Evolutionary conservation across 2,113 vertebrate genomes (phyloP), one percentile per base, ranked within the genome.

Genomic region (Diadophis punctatus): DNA sequence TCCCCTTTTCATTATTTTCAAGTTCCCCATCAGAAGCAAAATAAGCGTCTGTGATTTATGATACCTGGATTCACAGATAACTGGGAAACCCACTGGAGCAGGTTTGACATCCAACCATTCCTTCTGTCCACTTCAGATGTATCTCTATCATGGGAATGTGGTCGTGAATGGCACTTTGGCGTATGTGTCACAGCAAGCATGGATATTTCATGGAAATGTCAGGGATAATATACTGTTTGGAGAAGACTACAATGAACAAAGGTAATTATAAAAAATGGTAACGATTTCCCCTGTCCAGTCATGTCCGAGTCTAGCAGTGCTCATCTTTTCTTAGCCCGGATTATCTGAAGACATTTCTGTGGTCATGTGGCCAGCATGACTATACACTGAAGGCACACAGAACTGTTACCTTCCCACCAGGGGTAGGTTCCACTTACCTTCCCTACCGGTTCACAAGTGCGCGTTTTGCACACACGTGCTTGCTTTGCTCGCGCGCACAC

Each of bases 101-200:
- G 5, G 1, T 49, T n/a, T 49, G 52, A 48, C 16, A 7, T 80
- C 56, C 1, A 48, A 8, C 4, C 63, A 6, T 39, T 23, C 7
- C 25, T 4, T 92, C 3, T 34, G 8, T 0, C 91, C 55, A 11
- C 87, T 95, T 60, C 88, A 99, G 98, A 98, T 98, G 98, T 96
- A 98, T 87, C 95, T 98, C 27, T 95, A 96, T 23, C 92, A 91
- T 68, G 98, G 98, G 1, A 96, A 94, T 0, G 58, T 98, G 68
- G 95, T 96, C 0, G 95, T 97, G 48, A 95, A 95, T 1, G 98
- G 98, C 58, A 97, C 97, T 0, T 96, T 98, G 93, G 98, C 98
- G 39, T 99, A 98, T 1, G 98, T 98, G 87, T 98, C 98, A 68
- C 98, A 99, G 92, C 98, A 98, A 96, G 98, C 98, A 0, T 99